Evolutionary conservation across 2,113 vertebrate genomes (phyloP), one percentile per base, ranked within the genome.

Genomic region (Carollia perspicillata): DNA sequence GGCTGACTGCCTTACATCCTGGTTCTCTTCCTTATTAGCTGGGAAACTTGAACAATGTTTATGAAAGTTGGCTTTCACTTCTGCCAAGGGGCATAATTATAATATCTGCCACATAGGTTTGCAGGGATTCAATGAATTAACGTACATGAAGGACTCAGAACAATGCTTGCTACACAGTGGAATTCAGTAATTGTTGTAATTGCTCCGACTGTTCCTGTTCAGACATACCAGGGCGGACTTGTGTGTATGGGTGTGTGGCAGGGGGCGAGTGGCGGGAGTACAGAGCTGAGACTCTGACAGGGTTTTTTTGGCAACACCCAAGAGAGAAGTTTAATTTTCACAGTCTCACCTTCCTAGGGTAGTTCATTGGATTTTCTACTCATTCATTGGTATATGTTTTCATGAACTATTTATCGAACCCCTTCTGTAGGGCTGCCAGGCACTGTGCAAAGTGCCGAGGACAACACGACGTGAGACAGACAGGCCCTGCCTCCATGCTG

Each of bases 261-360:
- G 22, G 22, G 5, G 53, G 20, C 3, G 49, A 14, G 11, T 49
- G 47, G 47, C 1, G 55, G 55, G 23, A 14, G 18, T 37, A 53
- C 16, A 85, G 58, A 90, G n/a, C 10, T 84, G n/a, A 51, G 75
- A 68, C 26, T 72, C 20, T 87, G 60, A 68, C 16, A 84, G 22
- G 14, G 68, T 69, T 71, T 69, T 71, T 44, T 69, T 44, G 60
- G 58, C 22, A n/a, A 6, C 77, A 95, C 80, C 20, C 2, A 23
- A 89, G 58, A 86, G 8, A 68, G 17, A 74, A 87, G 8, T 87
- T 92, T 23, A 12, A 33, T 92, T 75, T 97, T 94, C 5, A 92
- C 20, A 60, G 14, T 81, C 23, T 95, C 49, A 33, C 8, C 11
- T 65, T 95, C 83, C 26, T 60, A 40, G 23, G n/a, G 9, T 93